Percentiles rank a stretch among this genome's conserved stretches.
Conservation (phyloP, 2,113 vertebrate genomes). For the Mormyrus iriodes region DNA sequence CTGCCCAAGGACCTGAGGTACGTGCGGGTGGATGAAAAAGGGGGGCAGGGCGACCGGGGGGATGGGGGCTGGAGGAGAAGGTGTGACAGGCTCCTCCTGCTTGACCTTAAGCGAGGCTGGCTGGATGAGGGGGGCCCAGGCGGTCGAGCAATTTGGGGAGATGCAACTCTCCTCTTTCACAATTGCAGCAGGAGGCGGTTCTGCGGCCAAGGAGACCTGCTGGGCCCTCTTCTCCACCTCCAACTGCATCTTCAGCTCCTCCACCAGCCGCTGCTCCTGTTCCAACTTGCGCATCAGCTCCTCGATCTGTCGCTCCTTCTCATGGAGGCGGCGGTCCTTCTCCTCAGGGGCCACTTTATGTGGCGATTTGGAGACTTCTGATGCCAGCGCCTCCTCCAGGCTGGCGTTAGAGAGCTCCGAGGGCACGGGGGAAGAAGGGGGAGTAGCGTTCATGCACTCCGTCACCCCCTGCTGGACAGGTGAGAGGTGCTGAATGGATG, state of each 20-base stretch:
- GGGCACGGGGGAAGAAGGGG: slow-evolving; percentile 76
- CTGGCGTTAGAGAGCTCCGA: slow-evolving; percentile 61
- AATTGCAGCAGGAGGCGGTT: slow-evolving; percentile 12
- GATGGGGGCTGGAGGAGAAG: slow-evolving; percentile 13
- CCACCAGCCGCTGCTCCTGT: slow-evolving; percentile 90
- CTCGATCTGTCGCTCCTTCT: slow-evolving; percentile 92
- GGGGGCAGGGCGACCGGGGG: slow-evolving; percentile 59
- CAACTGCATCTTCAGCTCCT: slow-evolving; percentile 92
- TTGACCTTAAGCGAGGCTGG: slow-evolving; percentile 50
- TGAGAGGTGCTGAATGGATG: slow-evolving; percentile 27
- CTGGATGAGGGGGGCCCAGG: slow-evolving; percentile 27
- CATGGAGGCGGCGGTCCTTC: slow-evolving; percentile 87
- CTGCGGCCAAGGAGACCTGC: slow-evolving; percentile 38
- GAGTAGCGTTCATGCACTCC: slow-evolving; percentile 66
- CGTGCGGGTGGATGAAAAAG: slow-evolving; percentile 79
- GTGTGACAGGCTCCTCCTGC: slow-evolving; percentile 54
- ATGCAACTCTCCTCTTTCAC: slow-evolving; percentile 54
- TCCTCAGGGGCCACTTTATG: slow-evolving; percentile 53
- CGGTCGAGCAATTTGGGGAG: slow-evolving; percentile 46
- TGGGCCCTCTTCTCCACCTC: slow-evolving; percentile 85
- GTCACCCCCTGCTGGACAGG: slow-evolving; percentile 37
- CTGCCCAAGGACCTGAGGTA: slow-evolving; percentile 71
- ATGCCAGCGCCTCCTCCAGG: slow-evolving; percentile 57
- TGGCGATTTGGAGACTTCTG: slow-evolving; percentile 52
- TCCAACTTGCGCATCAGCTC: slow-evolving; percentile 91